Base-by-base conservation (phyloP, 2,888 invertebrate genomes). In the Keiferia lycopersicella region DNA sequence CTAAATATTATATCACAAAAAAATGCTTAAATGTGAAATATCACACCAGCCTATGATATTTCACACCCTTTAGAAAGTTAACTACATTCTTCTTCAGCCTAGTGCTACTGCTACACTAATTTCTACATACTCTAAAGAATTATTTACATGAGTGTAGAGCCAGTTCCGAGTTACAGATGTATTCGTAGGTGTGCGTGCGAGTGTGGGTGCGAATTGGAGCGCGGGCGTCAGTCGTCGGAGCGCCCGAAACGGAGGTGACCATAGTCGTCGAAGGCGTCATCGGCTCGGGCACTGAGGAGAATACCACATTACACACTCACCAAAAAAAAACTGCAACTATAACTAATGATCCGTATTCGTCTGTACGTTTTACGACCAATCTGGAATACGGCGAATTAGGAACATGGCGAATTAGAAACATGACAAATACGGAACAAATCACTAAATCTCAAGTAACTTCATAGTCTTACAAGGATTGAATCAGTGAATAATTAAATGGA, bases 231-330 rank as follows among this genome's bases (percentile, higher is more conserved):
- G 75, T 88, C 87, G 39, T 91, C 92, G 64, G 93, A 93, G 67
- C 95, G 91, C 12, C 96, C 96, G 74, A 95, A 96, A 67, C 96
- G 86, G 87, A 95, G 91, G 73, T 95, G 95, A 0, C 96, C 96
- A 72, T 96, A 96, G 77, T 96, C 96, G 70, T 96, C 95, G 70
- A 95, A 95, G 20, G 93, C 90, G 66, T 95, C 94, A 48, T 94
- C 94, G 1, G 94, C 91, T 72, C 87, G 77, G 1, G 76, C 77
- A 0, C 75, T 72, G 26, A 84, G 78, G 41, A 34, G 1, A 8
- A 53, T 18, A 1, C 79, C 48, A 18, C 20, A 7, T 26, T 18
- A 4, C 6, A 26, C 26, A 26, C 26, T 26, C 2, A 26, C 2
- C 26, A 2, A 6, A 26, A 4, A 26, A 26, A 26, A 26, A 26